Evolutionary conservation across 2,888 invertebrate species (phyloP), one percentile per base, ranked within the genome.

Genomic region (Pinctada fucata): DNA sequence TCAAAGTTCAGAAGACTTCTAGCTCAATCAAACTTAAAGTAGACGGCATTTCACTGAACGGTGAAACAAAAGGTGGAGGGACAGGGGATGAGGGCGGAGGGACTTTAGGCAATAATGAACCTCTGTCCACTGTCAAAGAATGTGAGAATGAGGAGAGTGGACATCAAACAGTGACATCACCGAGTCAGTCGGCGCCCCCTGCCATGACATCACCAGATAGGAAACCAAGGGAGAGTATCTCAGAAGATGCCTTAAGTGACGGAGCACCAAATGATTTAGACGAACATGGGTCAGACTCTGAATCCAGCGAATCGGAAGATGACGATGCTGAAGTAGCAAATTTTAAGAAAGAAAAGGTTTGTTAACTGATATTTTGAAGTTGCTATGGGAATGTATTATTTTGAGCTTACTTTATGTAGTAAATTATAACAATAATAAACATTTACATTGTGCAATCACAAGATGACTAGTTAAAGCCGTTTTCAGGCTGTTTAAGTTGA

Each of bases 301-400:
- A 83, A 13, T 80, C 82, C 13, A 86, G 85, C 8, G 86, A 87
- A 67, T 86, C 83, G 72, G 85, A 89, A 69, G 86, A 88, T 45
- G 96, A 96, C 82, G 97, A 97, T 75, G 86, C 31, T 31, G 31
- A 87, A 65, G 84, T 85, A 93, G 48, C 66, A n/a, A 66, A 74
- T 45, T 49, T 63, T 16, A 63, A 72, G 47, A 63, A 65, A 50
- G 71, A 65, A 66, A 52, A 52, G 67, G n/a, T 48, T 13, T 47
- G 31, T 47, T 52, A 63, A 31, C 8, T 5, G 31, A 10, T 3
- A 72, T 31, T 31, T 31, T 31, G 31, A 31, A 31, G 31, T 31
- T 31, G 31, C 31, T 31, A 31, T 31, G 31, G 31, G 31, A 31
- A 31, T 31, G 31, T 31, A 31, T 31, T 31, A 31, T 31, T 31